phyloP scores from a whole-genome alignment of 2,888 invertebrate species.

The Venusia cambrica region DNA sequence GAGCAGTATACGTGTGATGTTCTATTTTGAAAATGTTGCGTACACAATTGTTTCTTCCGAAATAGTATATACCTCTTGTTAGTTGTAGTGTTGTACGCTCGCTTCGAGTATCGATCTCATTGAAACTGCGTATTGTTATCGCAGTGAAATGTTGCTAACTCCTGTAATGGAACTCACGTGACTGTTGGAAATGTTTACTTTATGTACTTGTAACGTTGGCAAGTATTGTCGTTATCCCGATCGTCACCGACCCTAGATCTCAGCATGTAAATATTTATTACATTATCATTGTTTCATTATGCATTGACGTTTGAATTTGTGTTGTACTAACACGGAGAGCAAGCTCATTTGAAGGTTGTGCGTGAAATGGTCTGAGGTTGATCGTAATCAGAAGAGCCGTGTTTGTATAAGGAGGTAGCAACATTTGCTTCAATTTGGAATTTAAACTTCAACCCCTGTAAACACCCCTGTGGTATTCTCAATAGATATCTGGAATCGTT shows the following conservation, averaged over 20 bases:
- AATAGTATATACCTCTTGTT: constrained; percentile 45
- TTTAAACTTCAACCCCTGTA: too few species aligned
- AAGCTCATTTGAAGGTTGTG: constrained; percentile 73
- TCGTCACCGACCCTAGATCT: constrained; percentile 39
- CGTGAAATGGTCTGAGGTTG: constrained; percentile 56
- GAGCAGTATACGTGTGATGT: too few species aligned
- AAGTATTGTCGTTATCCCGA: constrained; percentile 29
- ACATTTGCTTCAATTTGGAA: constrained; percentile 49
- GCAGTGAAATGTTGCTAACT: constrained; percentile 66
- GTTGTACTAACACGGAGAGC: constrained; percentile 37
- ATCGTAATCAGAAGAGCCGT: constrained; percentile 42
- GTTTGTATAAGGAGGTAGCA: constrained; percentile 55
- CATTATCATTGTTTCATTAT: constrained; percentile 28
- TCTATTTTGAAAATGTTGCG: too few species aligned
- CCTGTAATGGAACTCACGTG: constrained; percentile 33
- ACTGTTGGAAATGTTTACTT: constrained; percentile 14
- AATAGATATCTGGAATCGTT: too few species aligned
- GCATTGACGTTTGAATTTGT: constrained; percentile 34
- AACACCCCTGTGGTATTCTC: too few species aligned
- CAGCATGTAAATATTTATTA: constrained; percentile 43
- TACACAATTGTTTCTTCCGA: constrained; percentile 35
- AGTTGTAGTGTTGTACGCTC: constrained; percentile 52
- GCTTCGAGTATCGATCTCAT: constrained; percentile 65
- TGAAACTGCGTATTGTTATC: constrained; percentile 45
- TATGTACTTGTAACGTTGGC: constrained; percentile 27